These are phyloP conservation scores for Temnothorax longispinosus DNA, from an alignment of 1,140 invertebrate species.

Conservation along the genomic window DNA sequence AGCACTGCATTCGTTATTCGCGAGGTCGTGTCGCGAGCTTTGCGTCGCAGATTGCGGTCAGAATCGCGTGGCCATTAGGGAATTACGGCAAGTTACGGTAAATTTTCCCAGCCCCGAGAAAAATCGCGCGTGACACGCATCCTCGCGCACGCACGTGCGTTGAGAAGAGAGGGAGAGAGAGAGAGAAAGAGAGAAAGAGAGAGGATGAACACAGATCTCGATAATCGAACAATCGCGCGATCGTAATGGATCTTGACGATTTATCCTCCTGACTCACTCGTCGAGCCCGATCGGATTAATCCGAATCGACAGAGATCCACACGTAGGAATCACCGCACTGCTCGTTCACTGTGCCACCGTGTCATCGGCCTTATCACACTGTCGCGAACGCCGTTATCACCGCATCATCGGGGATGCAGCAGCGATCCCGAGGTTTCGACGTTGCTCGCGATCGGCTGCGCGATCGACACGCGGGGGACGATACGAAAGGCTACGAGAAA, in stretches of 20 bases:
- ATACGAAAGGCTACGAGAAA: not conserved
- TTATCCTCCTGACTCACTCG: constrained; percentile 14
- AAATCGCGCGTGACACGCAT: constrained; percentile 35
- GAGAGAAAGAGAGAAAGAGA: not conserved
- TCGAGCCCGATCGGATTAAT: not conserved
- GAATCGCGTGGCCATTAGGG: not conserved
- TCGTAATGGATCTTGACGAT: not conserved
- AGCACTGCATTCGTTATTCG: constrained; percentile 13
- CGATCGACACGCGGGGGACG: not conserved
- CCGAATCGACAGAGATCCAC: not conserved
- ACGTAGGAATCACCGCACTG: constrained; percentile 11
- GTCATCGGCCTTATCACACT: constrained; percentile 32
- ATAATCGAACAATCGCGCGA: not conserved
- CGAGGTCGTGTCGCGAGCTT: not conserved
- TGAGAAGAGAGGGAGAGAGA: not conserved
- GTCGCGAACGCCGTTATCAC: constrained; percentile 21
- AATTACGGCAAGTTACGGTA: not conserved
- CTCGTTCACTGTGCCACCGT: constrained; percentile 45
- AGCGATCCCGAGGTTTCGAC: not conserved
- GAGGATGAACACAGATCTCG: not conserved
- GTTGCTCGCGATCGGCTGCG: constrained; percentile 23
- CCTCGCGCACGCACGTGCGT: constrained; percentile 33
- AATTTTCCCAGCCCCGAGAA: not conserved
- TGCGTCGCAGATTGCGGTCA: constrained; percentile 35
- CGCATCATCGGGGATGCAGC: constrained; percentile 22